A percentile compares a stretch with the other conserved stretches of the same genome.
Evolutionary conservation across 1,140 invertebrate genomes (phyloP).

Genomic region (Propsilocerus akamusi): DNA sequence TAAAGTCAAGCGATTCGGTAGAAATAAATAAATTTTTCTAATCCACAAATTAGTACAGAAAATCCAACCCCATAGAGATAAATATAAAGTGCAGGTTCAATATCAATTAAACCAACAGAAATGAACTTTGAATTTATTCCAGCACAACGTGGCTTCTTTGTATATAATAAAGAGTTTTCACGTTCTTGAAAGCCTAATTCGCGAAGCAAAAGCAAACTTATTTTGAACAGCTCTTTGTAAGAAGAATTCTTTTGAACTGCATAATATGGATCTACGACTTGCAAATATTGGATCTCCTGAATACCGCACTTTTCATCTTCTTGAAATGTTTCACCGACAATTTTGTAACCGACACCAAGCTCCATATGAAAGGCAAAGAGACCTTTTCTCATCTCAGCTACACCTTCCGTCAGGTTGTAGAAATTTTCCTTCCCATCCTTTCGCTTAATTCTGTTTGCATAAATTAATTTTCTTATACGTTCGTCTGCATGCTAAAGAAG

Average conservation of each 20-base stretch:
- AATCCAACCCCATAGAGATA: conserved; percentile 25
- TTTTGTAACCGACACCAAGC: conserved; percentile 34
- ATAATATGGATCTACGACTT: conserved; percentile 35
- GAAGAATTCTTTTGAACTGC: conserved; percentile 36
- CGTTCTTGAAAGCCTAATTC: conserved; percentile 37
- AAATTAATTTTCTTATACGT: conserved; percentile 33
- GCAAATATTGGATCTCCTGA: conserved; percentile 37
- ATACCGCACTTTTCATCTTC: conserved; percentile 47
- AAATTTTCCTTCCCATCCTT: conserved; percentile 29
- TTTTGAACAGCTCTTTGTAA: conserved; percentile 38
- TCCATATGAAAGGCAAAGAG: conserved; percentile 46
- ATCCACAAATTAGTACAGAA: no score
- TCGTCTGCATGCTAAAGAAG: conserved; percentile 33
- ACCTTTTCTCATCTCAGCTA: conserved; percentile 30
- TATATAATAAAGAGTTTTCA: conserved; percentile 33
- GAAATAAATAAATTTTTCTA: no score
- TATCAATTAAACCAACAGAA: conserved; percentile 36
- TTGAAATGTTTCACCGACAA: conserved; percentile 38
- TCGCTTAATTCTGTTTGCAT: conserved; percentile 35
- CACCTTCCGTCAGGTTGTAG: conserved; percentile 34
- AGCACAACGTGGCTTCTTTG: conserved; percentile 33
- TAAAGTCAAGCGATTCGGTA: no score
- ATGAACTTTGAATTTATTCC: conserved; percentile 29
- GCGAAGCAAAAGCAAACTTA: conserved; percentile 35
- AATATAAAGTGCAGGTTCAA: conserved; percentile 25